Evolutionary conservation across 1,140 invertebrate genomes (phyloP), one percentile per base, ranked within the genome.

Genomic region (Apocrypta bakeri): DNA sequence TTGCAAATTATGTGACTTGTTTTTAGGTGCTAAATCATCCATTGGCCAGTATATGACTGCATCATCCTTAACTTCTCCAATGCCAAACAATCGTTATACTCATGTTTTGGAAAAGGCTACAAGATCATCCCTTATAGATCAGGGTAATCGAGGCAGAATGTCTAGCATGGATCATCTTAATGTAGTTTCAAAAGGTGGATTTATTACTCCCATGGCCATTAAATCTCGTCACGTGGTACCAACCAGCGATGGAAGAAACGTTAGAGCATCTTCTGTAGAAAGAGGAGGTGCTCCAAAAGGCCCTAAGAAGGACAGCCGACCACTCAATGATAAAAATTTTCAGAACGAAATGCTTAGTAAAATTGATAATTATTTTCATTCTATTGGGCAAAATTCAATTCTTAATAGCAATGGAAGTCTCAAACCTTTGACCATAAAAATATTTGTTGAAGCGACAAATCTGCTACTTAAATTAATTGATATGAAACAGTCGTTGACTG

Each of bases 381-480:
- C 79, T 2, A 87, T 87, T 71, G 71, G 87, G 14, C 83, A 87
- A 61, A 80, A 80, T 37, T 25, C 76, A 0, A 83, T 90, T 78
- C 69, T 92, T n/a, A 91, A 91, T 69, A 74, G 69, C 8, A 90
- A 86, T 82, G 87, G 88, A 0, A 91, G 87, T 79, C 76, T 92
- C 0, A 91, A 87, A 69, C 90, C 90, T 7, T 80, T 91, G 7
- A 87, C 89, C 1, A 81, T 92, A 17, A 91, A 90, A 83, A 89
- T 89, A 72, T 91, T 92, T 82, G 87, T 91, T 1, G 88, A 90
- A 8, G 84, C 85, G 11, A 87, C 89, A 17, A 85, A 84, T 73
- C 83, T 85, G 17, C 71, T 92, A 17, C 7, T 91, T 2, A 85
- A 88, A 68, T 42, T 86, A 1, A 48, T 91, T 0, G 86, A 88